Evolutionary conservation across 2,113 vertebrate genomes (phyloP).

Genomic region (Lepisosteus oculatus): DNA sequence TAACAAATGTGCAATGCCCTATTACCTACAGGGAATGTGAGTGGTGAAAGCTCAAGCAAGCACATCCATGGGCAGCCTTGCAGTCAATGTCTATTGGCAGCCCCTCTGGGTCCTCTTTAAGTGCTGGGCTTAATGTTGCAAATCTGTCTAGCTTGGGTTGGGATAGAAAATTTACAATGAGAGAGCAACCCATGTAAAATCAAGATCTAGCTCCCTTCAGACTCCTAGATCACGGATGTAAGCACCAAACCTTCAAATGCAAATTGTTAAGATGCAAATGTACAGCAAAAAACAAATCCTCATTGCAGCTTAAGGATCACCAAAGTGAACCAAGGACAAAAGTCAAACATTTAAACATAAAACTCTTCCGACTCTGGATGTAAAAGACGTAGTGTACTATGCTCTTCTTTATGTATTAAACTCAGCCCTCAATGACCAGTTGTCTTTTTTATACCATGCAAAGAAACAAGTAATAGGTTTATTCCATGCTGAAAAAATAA

Average conservation of each 20-base stretch:
- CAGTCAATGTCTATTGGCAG: constrained; percentile 3
- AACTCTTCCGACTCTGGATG: background rate
- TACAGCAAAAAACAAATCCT: no score
- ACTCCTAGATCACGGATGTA: background rate
- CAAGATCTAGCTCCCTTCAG: background rate
- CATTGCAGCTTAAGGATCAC: background rate
- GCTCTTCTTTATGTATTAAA: background rate
- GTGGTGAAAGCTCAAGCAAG: background rate
- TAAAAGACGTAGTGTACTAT: background rate
- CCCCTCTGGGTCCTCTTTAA: background rate
- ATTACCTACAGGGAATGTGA: background rate
- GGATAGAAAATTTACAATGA: background rate
- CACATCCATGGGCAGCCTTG: no score
- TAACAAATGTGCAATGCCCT: background rate
- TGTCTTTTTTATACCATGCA: constrained; percentile 4
- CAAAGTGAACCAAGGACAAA: background rate
- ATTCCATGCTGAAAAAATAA: no score
- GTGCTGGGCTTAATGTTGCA: constrained; percentile 10
- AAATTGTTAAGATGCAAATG: background rate
- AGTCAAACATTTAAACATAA: background rate
- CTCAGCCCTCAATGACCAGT: background rate
- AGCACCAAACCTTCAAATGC: background rate
- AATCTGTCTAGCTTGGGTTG: constrained; percentile 6
- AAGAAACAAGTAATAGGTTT: no score
- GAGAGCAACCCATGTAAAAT: background rate